Evolutionary conservation across 2,888 invertebrate species (phyloP), one percentile per base, ranked within the genome.

Genomic region (Drosophila rellima): DNA sequence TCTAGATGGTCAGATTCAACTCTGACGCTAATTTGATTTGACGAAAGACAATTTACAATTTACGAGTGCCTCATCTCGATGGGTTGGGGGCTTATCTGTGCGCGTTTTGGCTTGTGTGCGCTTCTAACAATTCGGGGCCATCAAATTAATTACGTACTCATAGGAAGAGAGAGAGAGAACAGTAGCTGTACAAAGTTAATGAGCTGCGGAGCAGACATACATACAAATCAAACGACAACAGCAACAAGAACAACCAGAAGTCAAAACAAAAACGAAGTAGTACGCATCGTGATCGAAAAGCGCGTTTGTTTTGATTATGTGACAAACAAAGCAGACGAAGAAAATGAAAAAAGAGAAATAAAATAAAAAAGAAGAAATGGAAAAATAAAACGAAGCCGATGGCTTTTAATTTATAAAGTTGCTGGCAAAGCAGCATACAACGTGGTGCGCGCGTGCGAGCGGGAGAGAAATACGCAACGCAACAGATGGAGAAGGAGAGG

Each of bases 301-400:
- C 73, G 88, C 76, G 72, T 86, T 88, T 85, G 89, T 85, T 89
- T 85, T 85, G 89, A 89, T 89, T 85, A 74, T 81, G 73, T 68
- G 74, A 79, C 81, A 76, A 72, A 71, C 75, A 70, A 74, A 74
- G 62, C 57, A 66, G 40, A 50, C 51, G 59, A 73, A 68, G 45
- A 48, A 44, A 68, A 70, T 15, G 42, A 51, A 29, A 40, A 47
- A 70, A 50, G 39, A 29, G 64, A 64, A 51, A 45, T 51, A 52
- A 40, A 66, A 37, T 39, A 62, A 50, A 52, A 62, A 17, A 20
- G 33, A 67, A 55, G 44, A 60, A 79, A 59, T 54, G 48, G 52
- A 18, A 23, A 40, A 65, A 48, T 26, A 67, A 44, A 59, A 54
- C 15, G 47, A 40, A 62, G 74, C 40, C 50, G 60, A 50, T 64